Evolutionary conservation across 2,797 vertebrate species (phyloP), one percentile per base, ranked within the genome.

Genomic region (Esox lucius): DNA sequence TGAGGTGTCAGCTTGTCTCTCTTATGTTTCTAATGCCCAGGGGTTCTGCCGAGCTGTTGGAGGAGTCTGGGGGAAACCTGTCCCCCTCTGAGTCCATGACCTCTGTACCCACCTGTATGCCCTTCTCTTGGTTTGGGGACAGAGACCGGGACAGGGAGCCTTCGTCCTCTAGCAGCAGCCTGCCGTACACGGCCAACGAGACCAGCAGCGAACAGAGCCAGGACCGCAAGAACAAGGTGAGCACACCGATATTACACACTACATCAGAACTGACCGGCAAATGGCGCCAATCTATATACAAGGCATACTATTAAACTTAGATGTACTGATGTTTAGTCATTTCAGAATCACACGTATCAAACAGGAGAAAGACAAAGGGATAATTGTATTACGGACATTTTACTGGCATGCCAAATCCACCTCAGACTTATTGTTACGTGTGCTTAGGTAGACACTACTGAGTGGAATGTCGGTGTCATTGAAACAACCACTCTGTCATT

Each of bases 61-160:
- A 96, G 68, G 95, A 96, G 71, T 93, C 94, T 59, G 94, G 93
- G 71, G 94, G 94, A 75, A 96, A 95, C 78, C 75, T 96, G 0
- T 96, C 96, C n/a, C 95, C 96, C 17, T 94, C 96, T 5, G 96
- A 96, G 56, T 97, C 96, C 0, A 93, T 96, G 91, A 94, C 95
- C 1, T 96, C 96, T 77, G 94, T 95, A 81, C 96, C 96, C n/a
- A 96, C 96, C 49, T 98, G 96, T 73, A 97, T 98, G 95, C 96
- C 96, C 72, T 98, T 98, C 90, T 96, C 94, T 84, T 97, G 96
- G 96, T 98, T 97, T 84, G 95, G 96, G 81, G 96, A 96, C 74
- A 93, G 92, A 80, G 94, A 95, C 48, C 76, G 90, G 78, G 96
- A 97, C 77, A 91, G 94, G 78, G 96, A 97, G 84, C 96, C 94